Percentiles rank a stretch among this genome's conserved stretches.
These are phyloP conservation scores for Noctilio leporinus DNA, from an alignment of 2,113 vertebrate species.

Conservation along the genomic window DNA sequence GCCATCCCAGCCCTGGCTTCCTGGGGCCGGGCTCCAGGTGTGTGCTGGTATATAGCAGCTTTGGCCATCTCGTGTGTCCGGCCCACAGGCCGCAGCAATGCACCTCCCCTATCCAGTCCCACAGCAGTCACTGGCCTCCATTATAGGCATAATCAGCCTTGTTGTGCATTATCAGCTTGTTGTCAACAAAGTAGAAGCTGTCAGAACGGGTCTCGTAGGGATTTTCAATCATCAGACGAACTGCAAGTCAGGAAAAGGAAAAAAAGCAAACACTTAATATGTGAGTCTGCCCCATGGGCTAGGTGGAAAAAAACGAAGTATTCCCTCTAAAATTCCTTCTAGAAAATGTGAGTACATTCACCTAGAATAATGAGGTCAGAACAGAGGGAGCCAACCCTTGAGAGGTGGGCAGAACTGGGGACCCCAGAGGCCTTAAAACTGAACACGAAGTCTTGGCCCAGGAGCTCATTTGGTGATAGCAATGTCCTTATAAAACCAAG, in stretches of 20 bases:
- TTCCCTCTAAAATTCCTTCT: background rate
- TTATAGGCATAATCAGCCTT: constrained; percentile 99
- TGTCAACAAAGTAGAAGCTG: constrained; percentile 99
- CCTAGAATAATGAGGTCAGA: background rate
- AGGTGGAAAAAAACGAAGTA: background rate
- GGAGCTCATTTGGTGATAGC: no score
- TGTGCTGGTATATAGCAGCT: background rate
- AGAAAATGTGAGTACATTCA: background rate
- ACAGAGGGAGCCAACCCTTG: background rate
- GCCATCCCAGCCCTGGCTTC: background rate
- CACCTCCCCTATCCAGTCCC: background rate
- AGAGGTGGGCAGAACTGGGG: background rate
- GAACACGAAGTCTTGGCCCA: background rate
- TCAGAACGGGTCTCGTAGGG: constrained; percentile 97
- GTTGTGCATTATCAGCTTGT: constrained; percentile 99
- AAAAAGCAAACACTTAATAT: background rate
- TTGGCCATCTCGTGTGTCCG: background rate
- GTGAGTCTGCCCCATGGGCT: background rate
- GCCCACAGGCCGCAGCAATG: constrained; percentile 29
- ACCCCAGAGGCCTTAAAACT: background rate
- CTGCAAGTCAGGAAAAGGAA: constrained; percentile 75
- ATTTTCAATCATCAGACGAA: constrained; percentile 94
- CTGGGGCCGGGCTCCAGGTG: background rate
- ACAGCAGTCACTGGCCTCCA: constrained; percentile 86
- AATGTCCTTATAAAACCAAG: no score